Evolutionary conservation across 2,797 vertebrate genomes (phyloP).

Genomic region (Lithobates sylvaticus): DNA sequence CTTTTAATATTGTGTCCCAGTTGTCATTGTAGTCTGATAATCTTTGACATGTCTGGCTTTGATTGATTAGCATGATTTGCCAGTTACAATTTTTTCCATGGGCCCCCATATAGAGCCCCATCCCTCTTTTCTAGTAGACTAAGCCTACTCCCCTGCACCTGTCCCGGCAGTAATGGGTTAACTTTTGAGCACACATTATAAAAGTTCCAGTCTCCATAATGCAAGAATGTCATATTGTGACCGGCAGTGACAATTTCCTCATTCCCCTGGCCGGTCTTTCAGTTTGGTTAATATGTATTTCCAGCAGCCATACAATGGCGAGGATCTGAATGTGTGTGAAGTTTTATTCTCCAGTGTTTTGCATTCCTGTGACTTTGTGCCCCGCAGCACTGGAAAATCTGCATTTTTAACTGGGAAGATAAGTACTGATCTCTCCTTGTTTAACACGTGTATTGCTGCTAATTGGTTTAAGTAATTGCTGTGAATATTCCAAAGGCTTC

Average conservation of each 20-base stretch:
- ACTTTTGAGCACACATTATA: slow-evolving; percentile 20
- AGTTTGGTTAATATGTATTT: slow-evolving; percentile 37
- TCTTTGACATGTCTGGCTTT: too few species aligned
- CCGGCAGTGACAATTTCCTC: slow-evolving; percentile 28
- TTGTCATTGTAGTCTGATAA: too few species aligned
- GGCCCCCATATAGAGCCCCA: background rate
- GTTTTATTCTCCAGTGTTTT: background rate
- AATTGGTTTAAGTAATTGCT: slow-evolving; percentile 54
- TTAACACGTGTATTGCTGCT: slow-evolving; percentile 34
- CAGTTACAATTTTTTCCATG: too few species aligned
- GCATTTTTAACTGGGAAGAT: slow-evolving; percentile 8
- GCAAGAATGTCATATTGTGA: slow-evolving; percentile 46
- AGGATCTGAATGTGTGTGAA: slow-evolving; percentile 2
- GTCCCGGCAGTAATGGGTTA: slow-evolving; percentile 29
- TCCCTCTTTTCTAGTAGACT: background rate
- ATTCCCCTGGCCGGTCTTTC: background rate
- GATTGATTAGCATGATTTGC: too few species aligned
- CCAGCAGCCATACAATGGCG: slow-evolving; percentile 4
- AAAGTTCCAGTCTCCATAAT: slow-evolving; percentile 16
- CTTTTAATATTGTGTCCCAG: too few species aligned
- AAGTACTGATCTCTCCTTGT: slow-evolving; percentile 35
- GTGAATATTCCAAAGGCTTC: slow-evolving; percentile 35
- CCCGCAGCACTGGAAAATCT: slow-evolving; percentile 32
- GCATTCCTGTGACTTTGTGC: slow-evolving; percentile 25
- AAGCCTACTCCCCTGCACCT: background rate